Evolutionary conservation across 2,797 vertebrate genomes (phyloP).

Genomic region (Potorous gilbertii): DNA sequence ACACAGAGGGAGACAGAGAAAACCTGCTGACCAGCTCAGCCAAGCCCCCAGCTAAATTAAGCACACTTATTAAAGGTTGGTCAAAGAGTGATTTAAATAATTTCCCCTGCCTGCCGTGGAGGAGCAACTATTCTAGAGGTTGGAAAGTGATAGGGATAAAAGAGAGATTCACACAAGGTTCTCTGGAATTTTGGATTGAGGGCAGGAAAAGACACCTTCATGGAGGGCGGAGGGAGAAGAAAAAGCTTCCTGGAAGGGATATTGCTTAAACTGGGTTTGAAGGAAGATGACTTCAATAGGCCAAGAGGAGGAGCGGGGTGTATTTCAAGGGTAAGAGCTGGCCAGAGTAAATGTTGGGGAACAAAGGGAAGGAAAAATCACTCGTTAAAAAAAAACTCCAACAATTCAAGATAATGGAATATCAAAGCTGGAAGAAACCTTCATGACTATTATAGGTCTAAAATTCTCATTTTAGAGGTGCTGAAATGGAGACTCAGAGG

Average conservation of each 20-base stretch:
- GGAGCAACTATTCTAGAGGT: not conserved
- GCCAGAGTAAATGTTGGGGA: not conserved
- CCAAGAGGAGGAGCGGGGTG: not conserved
- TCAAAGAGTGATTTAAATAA: not conserved
- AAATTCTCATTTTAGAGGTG: not conserved
- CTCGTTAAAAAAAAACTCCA: not conserved
- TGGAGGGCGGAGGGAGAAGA: not conserved
- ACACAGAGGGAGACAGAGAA: too few species aligned
- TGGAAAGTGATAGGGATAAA: not conserved
- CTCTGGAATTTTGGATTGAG: not conserved
- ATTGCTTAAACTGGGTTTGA: not conserved
- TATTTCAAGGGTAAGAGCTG: not conserved
- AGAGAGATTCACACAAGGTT: not conserved
- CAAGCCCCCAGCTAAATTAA: not conserved
- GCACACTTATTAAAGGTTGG: not conserved
- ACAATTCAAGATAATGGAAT: not conserved
- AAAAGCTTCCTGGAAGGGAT: not conserved
- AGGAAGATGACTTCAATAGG: not conserved
- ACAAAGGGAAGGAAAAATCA: not conserved
- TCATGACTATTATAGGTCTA: not conserved
- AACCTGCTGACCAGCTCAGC: not conserved
- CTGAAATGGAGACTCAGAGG: not conserved
- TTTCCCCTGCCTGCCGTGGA: not conserved
- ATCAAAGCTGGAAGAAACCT: not conserved
- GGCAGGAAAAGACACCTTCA: not conserved